Evolutionary conservation across 2,113 vertebrate genomes (phyloP).

Genomic region (Phoenicopterus ruber): DNA sequence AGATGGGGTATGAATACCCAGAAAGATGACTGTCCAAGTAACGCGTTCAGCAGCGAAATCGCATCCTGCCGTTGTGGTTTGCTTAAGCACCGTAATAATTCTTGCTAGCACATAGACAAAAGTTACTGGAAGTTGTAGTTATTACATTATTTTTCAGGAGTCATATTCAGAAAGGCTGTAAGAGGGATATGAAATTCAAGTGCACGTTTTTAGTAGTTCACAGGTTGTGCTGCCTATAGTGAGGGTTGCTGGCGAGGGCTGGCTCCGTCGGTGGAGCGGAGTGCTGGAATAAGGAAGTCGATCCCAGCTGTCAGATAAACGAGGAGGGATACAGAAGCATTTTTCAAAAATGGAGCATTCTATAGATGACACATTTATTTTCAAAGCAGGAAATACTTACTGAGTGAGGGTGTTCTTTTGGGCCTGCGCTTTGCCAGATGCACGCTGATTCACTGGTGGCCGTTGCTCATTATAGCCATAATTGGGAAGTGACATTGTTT

Average conservation of each 20-base stretch:
- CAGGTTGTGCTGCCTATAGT: background rate
- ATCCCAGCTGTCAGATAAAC: background rate
- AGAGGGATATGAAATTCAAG: background rate
- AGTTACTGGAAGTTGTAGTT: background rate
- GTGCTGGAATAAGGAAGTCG: background rate
- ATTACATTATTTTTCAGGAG: background rate
- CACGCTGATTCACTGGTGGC: background rate
- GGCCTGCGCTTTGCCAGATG: background rate
- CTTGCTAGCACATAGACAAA: background rate
- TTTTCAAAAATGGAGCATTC: background rate
- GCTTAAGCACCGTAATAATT: background rate
- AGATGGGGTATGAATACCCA: background rate
- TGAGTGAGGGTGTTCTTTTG: background rate
- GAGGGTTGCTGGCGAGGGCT: background rate
- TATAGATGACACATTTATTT: background rate
- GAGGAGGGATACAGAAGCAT: background rate
- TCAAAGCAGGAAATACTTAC: background rate
- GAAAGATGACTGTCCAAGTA: too few relatives aligned
- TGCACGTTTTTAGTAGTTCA: background rate
- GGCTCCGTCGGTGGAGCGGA: background rate
- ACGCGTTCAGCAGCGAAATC: background rate
- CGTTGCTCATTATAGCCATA: background rate
- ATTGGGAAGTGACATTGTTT: background rate
- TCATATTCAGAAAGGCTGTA: background rate
- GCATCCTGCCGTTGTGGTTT: accelerated